These are phyloP conservation scores for Eupithecia pulchellata DNA, from an alignment of 2,888 invertebrate species.

Conservation along the genomic window DNA sequence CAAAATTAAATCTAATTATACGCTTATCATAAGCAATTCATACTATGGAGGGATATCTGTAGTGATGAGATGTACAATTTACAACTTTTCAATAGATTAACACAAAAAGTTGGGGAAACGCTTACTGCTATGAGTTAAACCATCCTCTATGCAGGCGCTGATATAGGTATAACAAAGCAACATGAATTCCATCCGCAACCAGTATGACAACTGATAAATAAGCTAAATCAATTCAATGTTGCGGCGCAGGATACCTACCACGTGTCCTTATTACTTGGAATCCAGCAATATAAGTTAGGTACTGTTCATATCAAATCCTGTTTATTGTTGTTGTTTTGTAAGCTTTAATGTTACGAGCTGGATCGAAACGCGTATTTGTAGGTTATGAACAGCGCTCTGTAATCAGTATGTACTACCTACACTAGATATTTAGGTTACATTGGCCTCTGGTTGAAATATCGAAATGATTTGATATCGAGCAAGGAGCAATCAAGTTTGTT, in stretches of 20 bases:
- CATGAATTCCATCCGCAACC: constrained; percentile 49
- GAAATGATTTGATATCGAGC: constrained; percentile 49
- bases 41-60: background rate
- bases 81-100: background rate
- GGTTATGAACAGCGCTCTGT: constrained; percentile 3
- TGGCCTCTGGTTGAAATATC: constrained; percentile 17
- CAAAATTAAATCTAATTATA: background rate
- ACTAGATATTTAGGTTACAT: constrained; percentile 19
- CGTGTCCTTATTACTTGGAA: constrained; percentile 23
- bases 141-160: constrained; percentile 47
- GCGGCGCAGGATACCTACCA: constrained; percentile 26
- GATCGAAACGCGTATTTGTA: background rate
- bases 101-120: constrained; percentile 24
- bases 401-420: background rate
- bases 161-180: constrained; percentile 48
- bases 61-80: background rate
- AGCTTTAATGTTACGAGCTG: background rate
- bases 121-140: constrained; percentile 51
- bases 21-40: background rate
- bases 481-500: constrained; percentile 64
- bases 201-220: constrained; percentile 48
- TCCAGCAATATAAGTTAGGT: constrained; percentile 22
- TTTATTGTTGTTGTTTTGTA: constrained; percentile 28
- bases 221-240: constrained; percentile 39
- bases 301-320: constrained; percentile 19